Percentiles rank a stretch among this genome's conserved stretches.
Evolutionary conservation across 2,113 vertebrate species (phyloP).

Genomic region (Galemys pyrenaicus): DNA sequence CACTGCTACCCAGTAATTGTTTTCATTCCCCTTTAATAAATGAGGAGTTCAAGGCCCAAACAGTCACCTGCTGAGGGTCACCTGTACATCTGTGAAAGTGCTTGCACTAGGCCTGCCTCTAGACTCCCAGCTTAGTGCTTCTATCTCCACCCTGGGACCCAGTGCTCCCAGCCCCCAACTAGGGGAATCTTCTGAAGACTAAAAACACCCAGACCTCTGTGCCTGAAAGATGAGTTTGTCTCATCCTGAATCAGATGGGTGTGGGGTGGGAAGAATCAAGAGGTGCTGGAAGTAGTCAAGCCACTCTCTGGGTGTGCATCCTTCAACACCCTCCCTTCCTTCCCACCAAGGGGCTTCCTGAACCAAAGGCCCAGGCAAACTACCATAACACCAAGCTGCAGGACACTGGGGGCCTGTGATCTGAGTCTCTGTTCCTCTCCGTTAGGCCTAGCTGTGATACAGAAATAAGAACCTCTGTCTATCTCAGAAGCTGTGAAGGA

Average conservation of each 20-base stretch:
- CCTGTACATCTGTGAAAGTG: not conserved
- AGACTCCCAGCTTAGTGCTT: not conserved
- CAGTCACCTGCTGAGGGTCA: not conserved
- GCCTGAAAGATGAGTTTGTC: not conserved
- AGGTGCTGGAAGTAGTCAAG: not conserved
- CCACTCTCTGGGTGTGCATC: not conserved
- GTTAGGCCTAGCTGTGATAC: not conserved
- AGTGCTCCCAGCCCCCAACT: not conserved
- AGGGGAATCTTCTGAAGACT: not conserved
- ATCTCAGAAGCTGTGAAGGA: not conserved
- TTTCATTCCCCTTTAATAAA: not conserved
- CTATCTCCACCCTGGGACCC: not conserved
- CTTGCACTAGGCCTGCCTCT: not conserved
- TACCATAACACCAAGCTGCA: not conserved
- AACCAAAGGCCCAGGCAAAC: not conserved
- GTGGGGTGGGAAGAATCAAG: too few relatives aligned
- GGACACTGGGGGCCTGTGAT: not conserved
- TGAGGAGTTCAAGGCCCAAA: not conserved
- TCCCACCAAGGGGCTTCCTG: not conserved
- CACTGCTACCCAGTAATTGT: not conserved
- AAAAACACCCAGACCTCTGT: not conserved
- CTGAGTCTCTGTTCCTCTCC: not conserved
- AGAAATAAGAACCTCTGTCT: not conserved
- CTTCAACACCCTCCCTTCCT: not conserved
- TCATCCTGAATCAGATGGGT: conserved; percentile 64